phyloP scores from a whole-genome alignment of 2,113 vertebrate species.

The Chamaea fasciata region DNA sequence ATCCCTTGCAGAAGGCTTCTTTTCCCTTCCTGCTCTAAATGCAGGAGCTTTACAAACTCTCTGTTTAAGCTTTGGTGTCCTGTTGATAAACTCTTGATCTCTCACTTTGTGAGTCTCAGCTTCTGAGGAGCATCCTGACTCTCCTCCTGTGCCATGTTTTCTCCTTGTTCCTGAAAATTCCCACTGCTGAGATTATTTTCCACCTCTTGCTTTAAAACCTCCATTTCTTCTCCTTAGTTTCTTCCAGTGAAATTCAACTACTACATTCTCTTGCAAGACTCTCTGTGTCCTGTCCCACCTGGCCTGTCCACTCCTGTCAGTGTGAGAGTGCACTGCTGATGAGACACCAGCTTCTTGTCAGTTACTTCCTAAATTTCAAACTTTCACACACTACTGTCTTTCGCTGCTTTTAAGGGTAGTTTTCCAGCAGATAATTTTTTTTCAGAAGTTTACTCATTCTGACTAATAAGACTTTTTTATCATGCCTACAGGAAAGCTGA shows the following conservation, averaged over 20 bases:
- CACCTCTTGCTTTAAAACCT: neutral
- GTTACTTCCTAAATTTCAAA: neutral
- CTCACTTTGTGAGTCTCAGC: neutral
- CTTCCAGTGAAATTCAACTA: neutral
- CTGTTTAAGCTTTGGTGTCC: neutral
- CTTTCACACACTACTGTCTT: neutral
- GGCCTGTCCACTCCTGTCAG: neutral
- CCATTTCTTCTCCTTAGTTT: neutral
- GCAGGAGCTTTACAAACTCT: neutral
- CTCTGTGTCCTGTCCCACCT: neutral
- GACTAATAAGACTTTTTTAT: neutral
- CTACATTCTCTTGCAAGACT: neutral
- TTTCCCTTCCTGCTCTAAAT: neutral
- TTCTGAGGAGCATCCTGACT: neutral
- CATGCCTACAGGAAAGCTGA: neutral
- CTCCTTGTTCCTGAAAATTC: neutral
- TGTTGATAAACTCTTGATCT: neutral
- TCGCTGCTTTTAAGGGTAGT: neutral
- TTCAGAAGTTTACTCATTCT: neutral
- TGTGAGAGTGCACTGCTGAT: neutral
- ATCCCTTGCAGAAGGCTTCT: neutral
- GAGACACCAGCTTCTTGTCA: neutral
- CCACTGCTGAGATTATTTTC: neutral
- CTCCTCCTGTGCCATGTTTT: accelerated
- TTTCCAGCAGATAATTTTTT: neutral